These are phyloP conservation scores for Pseudois nayaur DNA, from an alignment of 2,113 vertebrate species.

Conservation along the genomic window DNA sequence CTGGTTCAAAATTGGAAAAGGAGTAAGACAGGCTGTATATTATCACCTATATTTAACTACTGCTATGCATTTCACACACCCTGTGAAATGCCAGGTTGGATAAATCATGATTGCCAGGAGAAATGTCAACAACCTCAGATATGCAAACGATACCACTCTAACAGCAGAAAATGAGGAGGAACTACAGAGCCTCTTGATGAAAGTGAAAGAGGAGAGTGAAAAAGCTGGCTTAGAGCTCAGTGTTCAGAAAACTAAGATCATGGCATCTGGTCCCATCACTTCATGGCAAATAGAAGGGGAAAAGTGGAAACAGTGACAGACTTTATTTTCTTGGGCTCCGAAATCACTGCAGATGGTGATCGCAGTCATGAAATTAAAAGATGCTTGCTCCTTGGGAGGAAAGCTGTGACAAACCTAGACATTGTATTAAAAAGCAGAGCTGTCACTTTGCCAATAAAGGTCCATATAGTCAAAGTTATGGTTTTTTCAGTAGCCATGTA, in stretches of 20 bases:
- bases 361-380: background rate
- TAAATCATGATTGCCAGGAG: background rate
- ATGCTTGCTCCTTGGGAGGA: background rate
- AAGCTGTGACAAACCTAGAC: background rate
- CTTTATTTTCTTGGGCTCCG: background rate
- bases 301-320: background rate
- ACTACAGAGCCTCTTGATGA: background rate
- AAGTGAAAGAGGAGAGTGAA: background rate
- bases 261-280: background rate
- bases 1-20: background rate
- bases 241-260: background rate
- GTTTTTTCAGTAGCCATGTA: background rate
- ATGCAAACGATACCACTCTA: background rate
- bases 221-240: background rate
- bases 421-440: background rate
- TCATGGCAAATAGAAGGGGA: background rate
- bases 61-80: background rate
- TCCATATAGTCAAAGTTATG: background rate
- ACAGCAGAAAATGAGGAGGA: background rate
- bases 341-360: background rate
- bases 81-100: background rate
- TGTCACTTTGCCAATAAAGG: background rate
- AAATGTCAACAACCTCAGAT: background rate
- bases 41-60: background rate
- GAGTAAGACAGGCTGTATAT: background rate